Conservation (phyloP, 2,888 invertebrate genomes). For the Malacosoma neustria region DNA sequence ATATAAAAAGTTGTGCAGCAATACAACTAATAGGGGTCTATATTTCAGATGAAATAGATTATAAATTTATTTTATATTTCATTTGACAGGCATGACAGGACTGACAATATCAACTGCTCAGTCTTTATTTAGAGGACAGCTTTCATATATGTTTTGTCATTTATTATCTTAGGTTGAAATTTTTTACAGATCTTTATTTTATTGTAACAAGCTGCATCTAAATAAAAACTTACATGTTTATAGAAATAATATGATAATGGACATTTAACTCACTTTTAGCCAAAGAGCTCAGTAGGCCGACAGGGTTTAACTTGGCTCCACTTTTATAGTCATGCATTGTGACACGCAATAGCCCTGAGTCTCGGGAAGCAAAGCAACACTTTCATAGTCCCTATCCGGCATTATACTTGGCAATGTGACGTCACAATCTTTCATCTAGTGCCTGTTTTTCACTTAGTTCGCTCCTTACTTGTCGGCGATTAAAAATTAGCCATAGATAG, state of each 20-base stretch:
- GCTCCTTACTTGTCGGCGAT: slow-evolving; percentile 35
- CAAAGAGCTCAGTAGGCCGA: slow-evolving; percentile 62
- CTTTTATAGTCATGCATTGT: slow-evolving; percentile 68
- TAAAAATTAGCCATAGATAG: slow-evolving; percentile 40
- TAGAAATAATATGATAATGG: slow-evolving; percentile 14
- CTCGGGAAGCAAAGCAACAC: slow-evolving; percentile 55
- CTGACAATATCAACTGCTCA: too few species aligned
- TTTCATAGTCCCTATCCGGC: slow-evolving; percentile 68
- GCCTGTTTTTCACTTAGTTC: slow-evolving; percentile 47
- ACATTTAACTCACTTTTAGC: slow-evolving; percentile 61
- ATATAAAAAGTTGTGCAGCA: too few species aligned
- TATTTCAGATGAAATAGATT: too few species aligned
- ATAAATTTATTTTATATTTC: too few species aligned
- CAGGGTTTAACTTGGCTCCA: slow-evolving; percentile 61
- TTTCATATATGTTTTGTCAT: too few species aligned
- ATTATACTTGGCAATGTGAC: slow-evolving; percentile 60
- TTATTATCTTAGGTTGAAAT: too few species aligned
- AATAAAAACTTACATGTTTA: neutral
- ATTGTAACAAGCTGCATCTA: too few species aligned
- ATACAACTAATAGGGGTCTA: too few species aligned
- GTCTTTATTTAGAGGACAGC: too few species aligned
- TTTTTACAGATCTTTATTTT: too few species aligned
- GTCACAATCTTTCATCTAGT: slow-evolving; percentile 60
- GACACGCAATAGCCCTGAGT: slow-evolving; percentile 50
- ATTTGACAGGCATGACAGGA: too few species aligned